Base-by-base conservation (phyloP, 2,797 vertebrate genomes). In the Luscinia luscinia region DNA sequence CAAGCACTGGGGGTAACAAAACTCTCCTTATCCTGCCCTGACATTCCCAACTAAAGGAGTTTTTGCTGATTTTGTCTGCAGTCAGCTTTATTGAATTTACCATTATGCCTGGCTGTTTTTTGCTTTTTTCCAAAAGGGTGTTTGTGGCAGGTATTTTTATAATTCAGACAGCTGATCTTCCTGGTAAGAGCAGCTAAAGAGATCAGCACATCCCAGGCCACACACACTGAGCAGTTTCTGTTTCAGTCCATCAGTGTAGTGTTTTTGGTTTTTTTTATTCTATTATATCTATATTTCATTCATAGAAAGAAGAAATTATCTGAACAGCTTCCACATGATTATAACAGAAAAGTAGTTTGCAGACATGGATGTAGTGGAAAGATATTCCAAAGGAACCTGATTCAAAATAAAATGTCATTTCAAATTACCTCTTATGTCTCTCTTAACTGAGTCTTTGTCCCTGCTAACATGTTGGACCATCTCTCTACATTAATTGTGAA, bases 31-130 rank as follows among this genome's bases (percentile, higher is more conserved):
- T 40, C 68, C 58, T 73, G 38, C 59, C 64, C 32, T 28, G 61
- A 38, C 82, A 64, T 32, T 93, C 77, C 55, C 54, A 78, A 73
- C 55, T 63, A 41, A 84, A 91, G 80, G 51, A 88, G 21, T 7
- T 95, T 95, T 69, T 92, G 75, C 84, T 87, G 89, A 87, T 95
- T 94, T 73, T 43, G 68, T 40, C 85, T 64, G 10, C 58, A 80
- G 28, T 11, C 67, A 82, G 84, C 55, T 80, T 57, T 70, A 80
- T 4, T 87, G 84, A 89, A 86, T 80, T 82, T 82, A 84, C 63
- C 59, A 58, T 84, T 79, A 23, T 14, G 28, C 62, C 28, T 4
- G 1, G 32, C 5, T 28, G 38, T 4, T 57, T 27, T 74, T 61
- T 24, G 12, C 8, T 23, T 81, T 61, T 87, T 90, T 28, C 34